These are phyloP conservation scores for Buphagus erythrorhynchus DNA, from an alignment of 2,797 vertebrate genomes.

Conservation along the genomic window DNA sequence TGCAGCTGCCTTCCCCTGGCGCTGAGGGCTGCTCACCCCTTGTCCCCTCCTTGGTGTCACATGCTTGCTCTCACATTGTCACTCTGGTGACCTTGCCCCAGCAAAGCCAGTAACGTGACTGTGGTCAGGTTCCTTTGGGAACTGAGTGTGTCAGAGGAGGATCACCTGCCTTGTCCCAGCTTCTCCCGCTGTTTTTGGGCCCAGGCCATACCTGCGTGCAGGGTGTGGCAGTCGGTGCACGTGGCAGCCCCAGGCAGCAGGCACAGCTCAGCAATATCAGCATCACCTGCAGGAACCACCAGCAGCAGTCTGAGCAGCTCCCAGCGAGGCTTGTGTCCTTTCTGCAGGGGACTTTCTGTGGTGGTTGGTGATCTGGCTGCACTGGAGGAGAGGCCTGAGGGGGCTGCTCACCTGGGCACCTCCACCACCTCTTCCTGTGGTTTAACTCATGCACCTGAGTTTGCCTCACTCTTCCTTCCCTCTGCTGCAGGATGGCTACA, in stretches of 20 bases:
- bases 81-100: accelerated
- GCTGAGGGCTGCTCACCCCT: accelerated
- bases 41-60: neutral
- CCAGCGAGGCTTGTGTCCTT: neutral
- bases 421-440: neutral
- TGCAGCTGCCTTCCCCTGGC: neutral
- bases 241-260: accelerated
- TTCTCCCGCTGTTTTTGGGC: accelerated
- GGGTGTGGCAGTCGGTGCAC: neutral
- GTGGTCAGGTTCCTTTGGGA: neutral
- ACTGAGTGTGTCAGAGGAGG: accelerated
- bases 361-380: accelerated
- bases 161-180: accelerated
- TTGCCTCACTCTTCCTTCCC: neutral
- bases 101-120: neutral
- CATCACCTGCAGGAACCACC: neutral
- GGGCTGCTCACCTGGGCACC: neutral
- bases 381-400: neutral
- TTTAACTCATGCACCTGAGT: neutral
- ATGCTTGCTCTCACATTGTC: accelerated
- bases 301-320: neutral
- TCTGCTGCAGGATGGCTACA: neutral
- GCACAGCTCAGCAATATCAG: accelerated
- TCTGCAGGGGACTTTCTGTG: neutral
- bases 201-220: accelerated